Evolutionary conservation across 2,797 vertebrate species (phyloP).

Genomic region (Octomys mimax): DNA sequence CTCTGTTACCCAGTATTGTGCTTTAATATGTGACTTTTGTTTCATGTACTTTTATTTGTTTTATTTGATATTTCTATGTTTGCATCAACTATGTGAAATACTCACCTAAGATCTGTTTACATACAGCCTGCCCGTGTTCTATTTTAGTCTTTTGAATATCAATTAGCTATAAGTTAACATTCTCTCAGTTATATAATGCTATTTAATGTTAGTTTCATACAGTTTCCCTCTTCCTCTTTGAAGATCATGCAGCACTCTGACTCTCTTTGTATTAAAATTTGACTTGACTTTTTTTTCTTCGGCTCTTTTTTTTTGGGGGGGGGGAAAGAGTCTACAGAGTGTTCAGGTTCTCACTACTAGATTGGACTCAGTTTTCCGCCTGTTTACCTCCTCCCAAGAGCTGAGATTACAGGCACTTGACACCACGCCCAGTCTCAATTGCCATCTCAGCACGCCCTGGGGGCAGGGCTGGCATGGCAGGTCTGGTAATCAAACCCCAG

Average conservation of each 20-base stretch:
- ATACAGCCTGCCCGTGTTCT: neutral
- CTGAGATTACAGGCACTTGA: too few relatives aligned
- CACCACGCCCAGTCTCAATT: too few relatives aligned
- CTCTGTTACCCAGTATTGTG: neutral
- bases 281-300: neutral
- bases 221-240: neutral
- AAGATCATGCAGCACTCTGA: neutral
- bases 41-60: neutral
- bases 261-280: neutral
- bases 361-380: too few relatives aligned
- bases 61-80: neutral
- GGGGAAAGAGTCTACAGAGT: too few relatives aligned
- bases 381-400: too few relatives aligned
- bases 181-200: neutral
- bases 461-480: too few relatives aligned
- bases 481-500: too few relatives aligned
- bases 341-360: too few relatives aligned
- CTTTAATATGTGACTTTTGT: neutral
- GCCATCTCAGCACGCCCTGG: too few relatives aligned
- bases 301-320: neutral
- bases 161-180: neutral
- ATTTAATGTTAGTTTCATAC: neutral
- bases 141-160: neutral
- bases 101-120: neutral
- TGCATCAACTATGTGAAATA: neutral